A percentile compares a stretch with the other conserved stretches of the same genome.
phyloP scores from a whole-genome alignment of 2,113 vertebrate species.

The Hemiscyllium ocellatum region DNA sequence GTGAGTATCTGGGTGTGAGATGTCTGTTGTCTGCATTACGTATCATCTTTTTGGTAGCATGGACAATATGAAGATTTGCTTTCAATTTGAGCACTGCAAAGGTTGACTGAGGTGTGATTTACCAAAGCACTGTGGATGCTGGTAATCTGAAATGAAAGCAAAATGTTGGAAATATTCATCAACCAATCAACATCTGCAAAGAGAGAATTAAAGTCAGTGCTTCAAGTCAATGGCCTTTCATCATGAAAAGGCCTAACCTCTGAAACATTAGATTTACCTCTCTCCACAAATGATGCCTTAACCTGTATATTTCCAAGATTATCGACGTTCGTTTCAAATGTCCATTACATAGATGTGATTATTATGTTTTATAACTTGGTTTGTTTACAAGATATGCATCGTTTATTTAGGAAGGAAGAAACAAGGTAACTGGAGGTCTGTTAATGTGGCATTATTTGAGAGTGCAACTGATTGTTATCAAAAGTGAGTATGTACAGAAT shows the following conservation, averaged over 20 bases:
- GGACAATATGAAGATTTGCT: background rate
- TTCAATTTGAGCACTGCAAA: background rate
- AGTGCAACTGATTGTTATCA: background rate
- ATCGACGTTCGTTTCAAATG: background rate
- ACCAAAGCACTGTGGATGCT: background rate
- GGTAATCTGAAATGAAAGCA: too few relatives aligned
- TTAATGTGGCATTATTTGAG: background rate
- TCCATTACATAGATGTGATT: background rate
- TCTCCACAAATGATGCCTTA: background rate
- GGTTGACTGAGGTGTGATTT: background rate
- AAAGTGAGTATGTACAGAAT: background rate
- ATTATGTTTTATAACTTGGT: background rate
- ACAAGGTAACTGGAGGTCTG: background rate
- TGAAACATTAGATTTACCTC: background rate
- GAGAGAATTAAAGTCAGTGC: background rate
- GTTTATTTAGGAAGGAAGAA: background rate
- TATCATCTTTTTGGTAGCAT: background rate
- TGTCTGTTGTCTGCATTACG: background rate
- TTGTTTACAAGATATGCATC: background rate
- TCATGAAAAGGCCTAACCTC: background rate
- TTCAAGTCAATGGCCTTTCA: background rate
- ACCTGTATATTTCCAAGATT: background rate
- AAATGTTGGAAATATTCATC: background rate
- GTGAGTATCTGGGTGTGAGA: slow-evolving; percentile 59
- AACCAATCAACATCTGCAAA: background rate